Base-by-base conservation (phyloP, 2,888 invertebrate genomes). In the Caenorhabditis sp. region DNA sequence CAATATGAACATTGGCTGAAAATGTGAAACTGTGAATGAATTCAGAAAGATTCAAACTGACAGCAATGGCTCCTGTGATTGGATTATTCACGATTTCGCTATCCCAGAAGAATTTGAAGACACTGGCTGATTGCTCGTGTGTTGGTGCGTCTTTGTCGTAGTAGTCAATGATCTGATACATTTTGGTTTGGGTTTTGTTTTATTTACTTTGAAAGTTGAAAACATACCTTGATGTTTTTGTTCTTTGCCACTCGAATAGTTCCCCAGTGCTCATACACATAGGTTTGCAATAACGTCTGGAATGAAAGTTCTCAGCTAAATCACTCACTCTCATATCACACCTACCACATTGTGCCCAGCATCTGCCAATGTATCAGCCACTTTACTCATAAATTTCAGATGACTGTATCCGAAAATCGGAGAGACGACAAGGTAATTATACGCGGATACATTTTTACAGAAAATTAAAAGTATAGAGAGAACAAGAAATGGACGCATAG, bases 361-460 rank as follows among this genome's bases (percentile, higher is more conserved):
- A 54, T 79, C 16, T 14, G 70, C 69, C 31, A 79, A 54, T 3
- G 64, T 54, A 31, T 79, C 77, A 0, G 77, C 63, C 41, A 79
- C 61, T 64, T 70, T 69, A 38, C 31, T 64, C 77, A 79, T 70
- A 22, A 70, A 79, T n/a, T 79, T 79, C 31, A 79, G 19, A 24
- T 79, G 77, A 70, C 70, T 70, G 28, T 79, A 79, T 28, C 70
- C 77, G 19, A 79, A 79, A 56, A 64, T 41, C 3, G 77, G 77
- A 10, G 69, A 70, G 7, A 79, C 31, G 1, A 77, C 69, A 41
- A 77, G 77, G 54, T 35, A 63, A 54, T 79, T 79, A n/a, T 63
- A 44, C 6, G 77, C 31, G 2, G 28, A 26, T 7, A 35, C 75
- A 75, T 75, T n/a, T 0, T 22, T 24, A 49, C 44, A 31, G 38